Evolutionary conservation across 2,113 vertebrate genomes (phyloP), one percentile per base, ranked within the genome.

Genomic region (Silurus meridionalis): DNA sequence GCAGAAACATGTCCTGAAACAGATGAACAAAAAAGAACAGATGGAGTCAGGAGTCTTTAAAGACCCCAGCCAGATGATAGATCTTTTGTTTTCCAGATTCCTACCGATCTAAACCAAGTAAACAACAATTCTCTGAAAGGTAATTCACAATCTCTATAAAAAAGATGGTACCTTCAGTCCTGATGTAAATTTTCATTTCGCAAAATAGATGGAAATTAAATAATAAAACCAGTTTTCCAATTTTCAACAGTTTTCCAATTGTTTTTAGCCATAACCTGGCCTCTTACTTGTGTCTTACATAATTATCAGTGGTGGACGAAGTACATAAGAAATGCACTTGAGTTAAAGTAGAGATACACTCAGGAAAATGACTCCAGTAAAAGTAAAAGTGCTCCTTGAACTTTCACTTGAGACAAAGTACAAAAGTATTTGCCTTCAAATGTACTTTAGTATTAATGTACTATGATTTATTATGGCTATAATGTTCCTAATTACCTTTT

Each of bases 1-100:
- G 91, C 84, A 98, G 91, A 87, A 96, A 96, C 96, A 97, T 96
- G 89, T 96, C 95, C 97, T 97, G 85, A n/a, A 82, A 64, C 83
- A 48, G 85, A 50, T 83, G 0, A 55, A 46, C 4, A 46, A 69
- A 69, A 66, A 66, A 75, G 25, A 67, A 77, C 74, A 80, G 60
- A 83, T 57, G 21, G 64, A 80, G 55, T 61, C 53, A 23, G 63
- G 2, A 66, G 23, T 64, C 21, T 28, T 58, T 28, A n/a, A 69
- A 84, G 15, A 55, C n/a, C n/a, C 37, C 78, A 63, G 66, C 53
- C n/a, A 74, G 46, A 74, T 28, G 55, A 60, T 46, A 50, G 46
- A 71, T n/a, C 28, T 46, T 37, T 80, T 71, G 14, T 52, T 64
- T 77, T 63, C 28, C 53, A n/a, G 63, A 55, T 69, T 74, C 28